phyloP scores from a whole-genome alignment of 2,797 vertebrate species.

The Diceros bicornis region DNA sequence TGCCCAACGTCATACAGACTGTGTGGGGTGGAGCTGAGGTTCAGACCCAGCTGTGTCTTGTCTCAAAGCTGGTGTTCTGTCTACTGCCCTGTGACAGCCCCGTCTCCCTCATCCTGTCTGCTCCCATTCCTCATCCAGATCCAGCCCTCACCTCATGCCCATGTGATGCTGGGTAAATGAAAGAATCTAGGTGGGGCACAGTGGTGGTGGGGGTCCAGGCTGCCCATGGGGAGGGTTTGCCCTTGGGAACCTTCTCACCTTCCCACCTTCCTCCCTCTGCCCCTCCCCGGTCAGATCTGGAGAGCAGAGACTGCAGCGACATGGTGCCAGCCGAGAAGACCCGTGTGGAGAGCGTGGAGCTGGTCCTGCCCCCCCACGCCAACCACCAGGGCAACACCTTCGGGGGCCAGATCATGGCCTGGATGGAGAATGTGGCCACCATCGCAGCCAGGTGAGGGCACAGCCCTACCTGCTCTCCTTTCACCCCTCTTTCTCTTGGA shows the following conservation, averaged over 20 bases:
- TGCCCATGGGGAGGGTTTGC: neutral
- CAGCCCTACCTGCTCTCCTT: too few relatives aligned
- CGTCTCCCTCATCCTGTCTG: rapidly evolving
- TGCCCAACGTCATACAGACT: neutral
- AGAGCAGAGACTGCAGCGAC: conserved; percentile 89
- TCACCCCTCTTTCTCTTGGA: neutral
- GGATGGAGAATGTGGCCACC: conserved; percentile 99
- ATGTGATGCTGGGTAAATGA: neutral
- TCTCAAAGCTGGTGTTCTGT: neutral
- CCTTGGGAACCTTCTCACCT: neutral
- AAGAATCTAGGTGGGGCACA: neutral
- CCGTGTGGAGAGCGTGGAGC: conserved; percentile 96
- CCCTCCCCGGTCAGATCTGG: conserved; percentile 79
- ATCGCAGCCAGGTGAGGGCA: conserved; percentile 95
- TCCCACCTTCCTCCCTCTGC: rapidly evolving
- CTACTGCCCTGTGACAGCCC: neutral
- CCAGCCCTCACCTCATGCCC: too few relatives aligned
- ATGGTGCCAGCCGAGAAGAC: conserved; percentile 93
- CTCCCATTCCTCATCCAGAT: neutral
- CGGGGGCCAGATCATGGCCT: conserved; percentile 99
- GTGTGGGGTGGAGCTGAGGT: too few relatives aligned
- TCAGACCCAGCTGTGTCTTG: neutral
- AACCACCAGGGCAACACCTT: conserved; percentile 99
- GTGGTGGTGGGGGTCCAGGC: neutral
- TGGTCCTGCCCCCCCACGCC: conserved; percentile 97